phyloP scores from a whole-genome alignment of 1,140 invertebrate species.

The Probaryconus sp. region DNA sequence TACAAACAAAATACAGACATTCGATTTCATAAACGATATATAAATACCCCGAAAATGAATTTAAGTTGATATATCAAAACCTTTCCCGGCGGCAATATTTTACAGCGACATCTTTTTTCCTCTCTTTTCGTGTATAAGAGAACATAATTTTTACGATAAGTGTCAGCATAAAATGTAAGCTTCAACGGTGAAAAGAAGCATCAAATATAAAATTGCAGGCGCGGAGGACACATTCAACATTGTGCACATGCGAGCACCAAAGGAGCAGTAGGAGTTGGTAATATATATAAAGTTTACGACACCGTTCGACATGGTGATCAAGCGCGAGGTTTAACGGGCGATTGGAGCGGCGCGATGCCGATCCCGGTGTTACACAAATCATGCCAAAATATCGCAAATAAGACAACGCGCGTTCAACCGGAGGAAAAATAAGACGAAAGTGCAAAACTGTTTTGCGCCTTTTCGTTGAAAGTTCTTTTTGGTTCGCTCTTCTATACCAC shows the following conservation, averaged over 20 bases:
- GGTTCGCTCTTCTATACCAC: conserved; percentile 6
- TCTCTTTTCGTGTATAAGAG: conserved; percentile 40
- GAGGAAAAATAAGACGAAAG: not conserved
- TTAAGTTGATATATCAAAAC: conserved; percentile 43
- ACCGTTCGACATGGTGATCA: conserved; percentile 65
- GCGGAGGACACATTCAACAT: conserved; percentile 38
- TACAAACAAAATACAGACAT: not conserved
- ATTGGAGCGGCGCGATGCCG: conserved; percentile 42
- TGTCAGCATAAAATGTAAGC: conserved; percentile 55
- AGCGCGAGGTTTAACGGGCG: conserved; percentile 61
- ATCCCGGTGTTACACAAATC: conserved; percentile 46
- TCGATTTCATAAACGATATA: not conserved
- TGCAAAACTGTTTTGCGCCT: conserved; percentile 1
- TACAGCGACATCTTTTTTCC: conserved; percentile 36
- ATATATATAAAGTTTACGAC: conserved; percentile 64
- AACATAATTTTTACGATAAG: conserved; percentile 55
- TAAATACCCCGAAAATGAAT: conserved; percentile 16
- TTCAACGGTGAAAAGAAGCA: conserved; percentile 54
- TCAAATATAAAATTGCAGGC: conserved; percentile 56
- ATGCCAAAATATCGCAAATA: conserved; percentile 36
- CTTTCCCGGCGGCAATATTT: conserved; percentile 32
- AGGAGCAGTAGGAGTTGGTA: conserved; percentile 54
- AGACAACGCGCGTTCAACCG: not conserved
- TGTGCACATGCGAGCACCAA: conserved; percentile 43
- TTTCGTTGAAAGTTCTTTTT: conserved; percentile 19